Conservation (phyloP, 2,113 vertebrate species). For the Plecturocebus donacophilus region DNA sequence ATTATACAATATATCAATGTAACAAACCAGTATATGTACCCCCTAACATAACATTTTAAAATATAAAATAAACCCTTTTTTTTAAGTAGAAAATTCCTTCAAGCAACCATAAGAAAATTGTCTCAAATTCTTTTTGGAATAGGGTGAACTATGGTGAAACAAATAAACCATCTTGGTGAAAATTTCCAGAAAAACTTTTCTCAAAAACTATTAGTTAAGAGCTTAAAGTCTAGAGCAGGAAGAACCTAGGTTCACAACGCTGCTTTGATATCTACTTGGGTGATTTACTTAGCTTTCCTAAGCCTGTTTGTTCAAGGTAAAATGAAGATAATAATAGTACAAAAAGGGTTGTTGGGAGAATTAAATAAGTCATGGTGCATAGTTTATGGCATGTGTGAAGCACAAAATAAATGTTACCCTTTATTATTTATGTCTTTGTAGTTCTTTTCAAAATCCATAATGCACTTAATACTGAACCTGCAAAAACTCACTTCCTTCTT, state of each 20-base stretch:
- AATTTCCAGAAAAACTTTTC: neutral
- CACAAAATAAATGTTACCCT: neutral
- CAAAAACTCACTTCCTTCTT: neutral
- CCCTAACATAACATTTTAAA: too few relatives aligned
- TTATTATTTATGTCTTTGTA: neutral
- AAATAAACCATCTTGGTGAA: neutral
- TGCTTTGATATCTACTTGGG: neutral
- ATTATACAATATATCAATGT: too few relatives aligned
- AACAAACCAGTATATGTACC: too few relatives aligned
- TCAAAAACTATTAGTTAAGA: neutral
- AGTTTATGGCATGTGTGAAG: neutral
- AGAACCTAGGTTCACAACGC: neutral
- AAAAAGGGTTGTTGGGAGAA: neutral
- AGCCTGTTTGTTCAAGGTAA: neutral
- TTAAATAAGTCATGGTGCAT: neutral
- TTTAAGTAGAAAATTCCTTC: neutral
- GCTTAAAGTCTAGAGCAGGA: neutral
- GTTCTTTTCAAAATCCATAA: neutral
- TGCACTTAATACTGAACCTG: neutral
- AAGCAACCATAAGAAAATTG: neutral
- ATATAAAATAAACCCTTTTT: too few relatives aligned
- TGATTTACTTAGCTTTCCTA: neutral
- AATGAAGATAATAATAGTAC: neutral
- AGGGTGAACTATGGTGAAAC: neutral
- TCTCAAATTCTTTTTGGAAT: neutral